Percentiles rank a stretch among this genome's conserved stretches.
phyloP scores from a whole-genome alignment of 2,113 vertebrate species.

The Sprattus sprattus region DNA sequence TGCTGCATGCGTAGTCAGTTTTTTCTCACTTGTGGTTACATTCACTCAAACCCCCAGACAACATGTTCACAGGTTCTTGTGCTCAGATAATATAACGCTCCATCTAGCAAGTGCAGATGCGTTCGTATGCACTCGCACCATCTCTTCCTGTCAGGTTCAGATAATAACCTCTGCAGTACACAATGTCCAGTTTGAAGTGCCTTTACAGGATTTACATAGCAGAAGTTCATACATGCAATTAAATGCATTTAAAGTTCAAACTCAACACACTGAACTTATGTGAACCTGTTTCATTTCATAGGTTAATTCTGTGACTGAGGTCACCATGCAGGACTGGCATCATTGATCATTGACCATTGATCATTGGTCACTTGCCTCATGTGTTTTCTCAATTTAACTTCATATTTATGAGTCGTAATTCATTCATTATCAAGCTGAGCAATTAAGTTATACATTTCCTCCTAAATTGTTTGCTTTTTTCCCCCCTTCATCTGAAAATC shows the following conservation, averaged over 20 bases:
- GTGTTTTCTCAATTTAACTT: neutral
- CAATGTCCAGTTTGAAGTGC: neutral
- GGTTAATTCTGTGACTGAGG: neutral
- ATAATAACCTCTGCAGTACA: neutral
- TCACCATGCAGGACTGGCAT: neutral
- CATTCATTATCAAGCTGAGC: neutral
- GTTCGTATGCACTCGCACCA: neutral
- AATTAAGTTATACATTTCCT: neutral
- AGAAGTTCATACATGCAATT: neutral
- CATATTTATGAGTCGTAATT: neutral
- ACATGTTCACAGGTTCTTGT: neutral
- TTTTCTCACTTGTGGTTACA: neutral
- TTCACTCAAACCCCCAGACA: too few relatives aligned
- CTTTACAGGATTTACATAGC: neutral
- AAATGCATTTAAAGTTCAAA: neutral
- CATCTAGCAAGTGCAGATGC: neutral
- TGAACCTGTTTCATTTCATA: neutral
- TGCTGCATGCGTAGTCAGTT: neutral
- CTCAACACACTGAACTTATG: neutral
- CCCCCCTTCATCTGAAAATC: neutral
- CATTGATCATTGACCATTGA: neutral
- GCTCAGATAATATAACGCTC: neutral
- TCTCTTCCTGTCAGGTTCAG: neutral
- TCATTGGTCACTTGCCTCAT: neutral
- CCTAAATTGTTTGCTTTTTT: neutral